Evolutionary conservation across 2,113 vertebrate species (phyloP).

Genomic region (Girardinichthys multiradiatus): DNA sequence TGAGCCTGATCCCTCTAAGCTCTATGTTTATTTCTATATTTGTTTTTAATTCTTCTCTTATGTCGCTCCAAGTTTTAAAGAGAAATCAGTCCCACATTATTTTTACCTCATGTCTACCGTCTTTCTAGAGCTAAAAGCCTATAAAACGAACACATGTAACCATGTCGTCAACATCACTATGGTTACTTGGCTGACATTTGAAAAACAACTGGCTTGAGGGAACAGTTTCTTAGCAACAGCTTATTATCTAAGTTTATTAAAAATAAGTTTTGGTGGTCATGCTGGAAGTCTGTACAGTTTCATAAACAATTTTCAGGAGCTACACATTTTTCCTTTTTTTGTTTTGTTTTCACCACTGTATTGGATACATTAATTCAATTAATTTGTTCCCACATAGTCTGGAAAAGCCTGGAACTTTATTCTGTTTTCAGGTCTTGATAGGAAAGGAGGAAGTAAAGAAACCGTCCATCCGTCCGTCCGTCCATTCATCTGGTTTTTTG

Average conservation of each 20-base stretch:
- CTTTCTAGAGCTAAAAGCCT: neutral
- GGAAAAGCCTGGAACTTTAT: too few species aligned
- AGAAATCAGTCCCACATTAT: accelerated
- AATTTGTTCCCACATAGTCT: neutral
- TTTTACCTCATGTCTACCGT: conserved; percentile 2
- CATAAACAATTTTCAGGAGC: neutral
- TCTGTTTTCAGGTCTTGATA: too few species aligned
- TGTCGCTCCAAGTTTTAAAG: neutral
- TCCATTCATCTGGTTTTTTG: neutral
- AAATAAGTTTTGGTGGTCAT: conserved; percentile 15
- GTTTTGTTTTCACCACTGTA: neutral
- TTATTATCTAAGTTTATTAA: conserved; percentile 34
- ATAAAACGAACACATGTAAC: conserved; percentile 19
- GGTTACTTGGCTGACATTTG: conserved; percentile 47
- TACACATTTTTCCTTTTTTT: neutral
- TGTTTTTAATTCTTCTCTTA: neutral
- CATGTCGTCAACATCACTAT: conserved; percentile 48
- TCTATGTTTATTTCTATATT: neutral
- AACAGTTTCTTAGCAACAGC: conserved; percentile 66
- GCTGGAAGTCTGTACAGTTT: neutral
- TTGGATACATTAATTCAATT: neutral
- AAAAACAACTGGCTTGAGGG: conserved; percentile 40
- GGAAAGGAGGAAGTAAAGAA: too few species aligned
- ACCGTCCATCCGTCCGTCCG: neutral
- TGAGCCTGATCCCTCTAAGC: neutral